Base-by-base conservation (phyloP, 2,888 invertebrate species). In the Napeogenes inachia region DNA sequence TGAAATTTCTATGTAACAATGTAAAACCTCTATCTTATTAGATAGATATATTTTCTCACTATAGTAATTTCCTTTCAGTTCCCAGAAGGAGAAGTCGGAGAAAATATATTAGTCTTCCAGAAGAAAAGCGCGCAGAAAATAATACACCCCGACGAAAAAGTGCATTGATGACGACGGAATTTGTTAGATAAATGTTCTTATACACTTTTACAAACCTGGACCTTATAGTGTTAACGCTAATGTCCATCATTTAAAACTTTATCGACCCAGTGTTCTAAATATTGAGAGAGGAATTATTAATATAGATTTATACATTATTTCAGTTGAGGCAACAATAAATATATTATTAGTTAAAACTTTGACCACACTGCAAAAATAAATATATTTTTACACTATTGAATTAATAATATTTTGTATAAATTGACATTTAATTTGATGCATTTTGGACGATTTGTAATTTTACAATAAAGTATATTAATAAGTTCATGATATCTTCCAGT, bases 61-160 rank as follows among this genome's bases (percentile, higher is more conserved):
- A 10, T 42, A 8, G 10, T 10, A 6, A 42, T 42, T 42, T 10
- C 10, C 50, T 75, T 70, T 3, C 78, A 90, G 89, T 86, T 84
- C 68, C 89, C 89, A 0, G 82, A 84, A 75, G 88, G 87, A 55
- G 88, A 89, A 64, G 85, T 89, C 0, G 78, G 89, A 0, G 81
- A 83, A 67, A 87, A 81, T 0, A 78, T 90, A 30, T 72, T 89
- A n/a, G 79, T 90, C 54, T 87, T 78, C 69, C 74, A 83, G 72
- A 86, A 81, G 65, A 71, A 72, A 10, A 72, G 71, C 53, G 70
- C 65, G 59, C 73, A 68, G 54, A 64, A 77, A 13, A 71, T 70
- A 42, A 69, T 71, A 10, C 70, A 74, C 4, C 46, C 70, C 2
- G 84, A 86, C 69, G 78, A 79, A 38, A 70, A 72, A 2, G 73